A percentile compares a stretch with the other conserved stretches of the same genome.
Evolutionary conservation across 2,888 invertebrate genomes (phyloP).

Genomic region (Philonicus albiceps): DNA sequence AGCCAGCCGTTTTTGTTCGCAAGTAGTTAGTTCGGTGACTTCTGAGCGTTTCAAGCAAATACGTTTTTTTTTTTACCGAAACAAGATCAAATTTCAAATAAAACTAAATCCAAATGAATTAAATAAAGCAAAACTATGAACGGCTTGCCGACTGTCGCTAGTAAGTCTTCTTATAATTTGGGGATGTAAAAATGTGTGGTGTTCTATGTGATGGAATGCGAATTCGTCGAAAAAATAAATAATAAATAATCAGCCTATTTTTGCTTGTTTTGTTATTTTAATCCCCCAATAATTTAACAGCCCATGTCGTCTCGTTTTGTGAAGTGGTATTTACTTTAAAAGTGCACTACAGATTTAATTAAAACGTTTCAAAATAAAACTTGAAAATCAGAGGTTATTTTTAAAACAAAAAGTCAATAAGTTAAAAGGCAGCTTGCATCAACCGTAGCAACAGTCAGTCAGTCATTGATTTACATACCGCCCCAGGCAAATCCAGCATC

Average conservation of each 20-base stretch:
- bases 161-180: neutral
- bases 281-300: neutral
- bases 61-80: neutral
- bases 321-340: neutral
- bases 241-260: neutral
- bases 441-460: neutral
- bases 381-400: neutral
- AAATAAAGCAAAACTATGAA: neutral
- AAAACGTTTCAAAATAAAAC: neutral
- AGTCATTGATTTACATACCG: neutral
- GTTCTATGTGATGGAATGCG: neutral
- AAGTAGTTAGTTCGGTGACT: conserved; percentile 16
- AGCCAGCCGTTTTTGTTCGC: neutral
- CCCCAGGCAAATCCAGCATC: neutral
- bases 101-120: neutral
- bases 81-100: conserved; percentile 20
- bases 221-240: neutral
- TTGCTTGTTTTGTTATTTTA: neutral
- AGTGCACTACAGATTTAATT: neutral
- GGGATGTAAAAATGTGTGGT: neutral
- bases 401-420: neutral
- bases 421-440: neutral
- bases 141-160: neutral
- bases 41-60: neutral
- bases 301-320: neutral